Evolutionary conservation across 2,113 vertebrate species (phyloP), one percentile per base, ranked within the genome.

Genomic region (Crotalus tigris): DNA sequence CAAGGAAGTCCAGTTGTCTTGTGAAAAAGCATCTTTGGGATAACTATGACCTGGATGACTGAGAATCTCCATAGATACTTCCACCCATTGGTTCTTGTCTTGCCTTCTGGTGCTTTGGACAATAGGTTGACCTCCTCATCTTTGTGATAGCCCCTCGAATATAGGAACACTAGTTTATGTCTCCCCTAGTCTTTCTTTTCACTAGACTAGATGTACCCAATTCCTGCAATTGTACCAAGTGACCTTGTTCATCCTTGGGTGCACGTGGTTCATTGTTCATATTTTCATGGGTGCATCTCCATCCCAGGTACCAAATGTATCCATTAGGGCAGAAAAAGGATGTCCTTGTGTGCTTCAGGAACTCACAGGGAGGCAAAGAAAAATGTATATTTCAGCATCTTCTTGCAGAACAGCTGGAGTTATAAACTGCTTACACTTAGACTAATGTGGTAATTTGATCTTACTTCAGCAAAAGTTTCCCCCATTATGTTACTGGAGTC

Each of bases 311-410:
- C 75, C 3, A 81, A 81, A 44, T 21, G 33, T 21, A 9, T 81
- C 75, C 33, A 21, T 81, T 81, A 44, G 75, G 33, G 17, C 33
- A 81, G 33, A 10, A 81, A 81, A 81, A 81, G 33, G 17, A 44
- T 44, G 75, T 21, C 33, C 75, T 44, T 17, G 17, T 89, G 23
- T 29, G 12, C 26, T 92, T 89, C 29, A 39, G 33, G 87, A 81
- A 92, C 58, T 92, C 54, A 46, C 4, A n/a, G 10, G 24, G 21
- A 46, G 49, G 26, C 4, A 4, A 53, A 95, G 95, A 96, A 97
- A n/a, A 11, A 53, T 95, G 96, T 94, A 88, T 96, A 95, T 92
- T 87, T 94, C 95, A 95, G 96, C 94, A 93, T 95, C 96, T 96
- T 92, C 95, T 88, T 93, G 93, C 95, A n/a, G 58, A 96, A 88